phyloP scores from a whole-genome alignment of 2,113 vertebrate genomes.

The Anguilla japonica region DNA sequence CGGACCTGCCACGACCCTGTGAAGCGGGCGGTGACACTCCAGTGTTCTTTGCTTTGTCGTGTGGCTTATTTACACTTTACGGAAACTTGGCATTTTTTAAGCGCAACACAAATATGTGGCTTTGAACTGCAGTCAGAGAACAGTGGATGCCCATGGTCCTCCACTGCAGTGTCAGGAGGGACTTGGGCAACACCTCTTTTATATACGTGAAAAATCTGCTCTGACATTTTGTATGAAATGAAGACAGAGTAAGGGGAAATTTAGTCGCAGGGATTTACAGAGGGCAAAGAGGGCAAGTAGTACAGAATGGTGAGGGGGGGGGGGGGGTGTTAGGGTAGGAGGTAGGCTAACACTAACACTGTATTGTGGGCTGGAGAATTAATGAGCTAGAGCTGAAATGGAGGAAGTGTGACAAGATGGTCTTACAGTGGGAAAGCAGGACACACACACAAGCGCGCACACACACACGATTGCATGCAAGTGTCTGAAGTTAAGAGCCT shows the following conservation, averaged over 20 bases:
- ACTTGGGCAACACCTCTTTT: neutral
- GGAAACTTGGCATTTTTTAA: neutral
- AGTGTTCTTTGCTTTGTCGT: neutral
- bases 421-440: constrained; percentile 20
- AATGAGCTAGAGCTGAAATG: constrained; percentile 40
- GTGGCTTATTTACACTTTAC: neutral
- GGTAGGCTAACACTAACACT: too few species aligned
- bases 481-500: constrained; percentile 60
- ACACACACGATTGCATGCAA: constrained; percentile 6
- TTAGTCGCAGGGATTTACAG: neutral
- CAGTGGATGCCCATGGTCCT: neutral
- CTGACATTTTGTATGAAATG: neutral
- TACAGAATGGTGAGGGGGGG: neutral
- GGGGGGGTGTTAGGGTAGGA: neutral
- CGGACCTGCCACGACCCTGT: neutral
- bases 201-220: neutral
- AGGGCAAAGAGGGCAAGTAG: neutral
- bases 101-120: neutral
- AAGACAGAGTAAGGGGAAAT: neutral
- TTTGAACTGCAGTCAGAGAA: neutral
- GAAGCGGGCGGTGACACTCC: neutral
- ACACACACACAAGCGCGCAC: neutral
- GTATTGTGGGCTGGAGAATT: constrained; percentile 32
- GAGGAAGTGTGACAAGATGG: constrained; percentile 28
- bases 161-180: neutral